Percentiles rank a stretch among this genome's conserved stretches.
Conservation (phyloP, 1,140 invertebrate genomes). For the Lamellibrachia luymesi region DNA sequence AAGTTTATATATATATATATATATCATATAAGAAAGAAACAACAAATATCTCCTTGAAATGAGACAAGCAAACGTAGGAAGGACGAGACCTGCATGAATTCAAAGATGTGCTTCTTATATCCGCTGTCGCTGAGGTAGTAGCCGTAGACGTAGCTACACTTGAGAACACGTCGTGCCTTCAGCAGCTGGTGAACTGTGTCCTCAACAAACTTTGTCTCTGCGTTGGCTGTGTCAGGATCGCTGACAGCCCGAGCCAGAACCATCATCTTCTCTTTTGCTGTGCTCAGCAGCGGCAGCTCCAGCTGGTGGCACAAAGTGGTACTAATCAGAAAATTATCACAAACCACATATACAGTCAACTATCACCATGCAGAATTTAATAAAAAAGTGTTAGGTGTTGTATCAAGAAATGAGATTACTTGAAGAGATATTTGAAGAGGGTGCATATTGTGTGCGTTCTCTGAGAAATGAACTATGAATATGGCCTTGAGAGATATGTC, state of each 20-base stretch:
- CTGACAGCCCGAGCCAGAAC: slow-evolving; percentile 59
- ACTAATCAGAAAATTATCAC: neutral
- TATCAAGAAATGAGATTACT: too few relatives aligned
- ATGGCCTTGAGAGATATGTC: too few relatives aligned
- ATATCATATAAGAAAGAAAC: neutral
- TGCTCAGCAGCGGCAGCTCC: slow-evolving; percentile 66
- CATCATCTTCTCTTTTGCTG: slow-evolving; percentile 68
- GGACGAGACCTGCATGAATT: slow-evolving; percentile 68
- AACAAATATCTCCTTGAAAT: neutral
- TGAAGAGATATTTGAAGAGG: too few relatives aligned
- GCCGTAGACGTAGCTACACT: slow-evolving; percentile 70
- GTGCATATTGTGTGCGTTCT: too few relatives aligned
- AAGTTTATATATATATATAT: too few relatives aligned
- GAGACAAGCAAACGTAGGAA: slow-evolving; percentile 15
- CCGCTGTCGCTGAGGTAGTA: slow-evolving; percentile 69
- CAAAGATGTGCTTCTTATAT: slow-evolving; percentile 70
- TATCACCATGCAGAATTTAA: too few relatives aligned
- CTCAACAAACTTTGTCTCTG: slow-evolving; percentile 64
- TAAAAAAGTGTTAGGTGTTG: too few relatives aligned
- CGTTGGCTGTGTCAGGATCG: slow-evolving; percentile 47
- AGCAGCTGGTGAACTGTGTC: slow-evolving; percentile 67
- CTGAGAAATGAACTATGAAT: too few relatives aligned
- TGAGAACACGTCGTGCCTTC: slow-evolving; percentile 66
- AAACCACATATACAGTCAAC: neutral
- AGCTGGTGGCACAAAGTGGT: slow-evolving; percentile 50